Base-by-base conservation (phyloP, 1,140 invertebrate genomes). In the Batillaria attramentaria region DNA sequence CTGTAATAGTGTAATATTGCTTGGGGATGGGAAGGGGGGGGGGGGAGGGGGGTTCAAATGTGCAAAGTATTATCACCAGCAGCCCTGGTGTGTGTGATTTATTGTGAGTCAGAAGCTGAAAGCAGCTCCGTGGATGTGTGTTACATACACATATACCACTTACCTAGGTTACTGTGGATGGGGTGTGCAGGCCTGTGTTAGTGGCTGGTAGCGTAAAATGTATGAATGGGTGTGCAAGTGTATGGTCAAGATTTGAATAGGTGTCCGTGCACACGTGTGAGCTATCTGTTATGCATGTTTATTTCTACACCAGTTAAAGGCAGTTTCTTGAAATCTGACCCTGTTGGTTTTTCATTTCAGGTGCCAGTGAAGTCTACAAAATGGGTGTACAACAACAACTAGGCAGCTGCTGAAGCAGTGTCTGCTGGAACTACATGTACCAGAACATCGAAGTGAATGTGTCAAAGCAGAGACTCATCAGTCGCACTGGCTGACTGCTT, bases 371-470 rank as follows among this genome's bases (percentile, higher is more conserved):
- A 81, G 43, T 75, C 80, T 18, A 81, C 80, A 2, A 76, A 81
- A 69, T 81, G 80, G 80, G 75, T 78, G 62, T 66, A 81, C 72
- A 78, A 76, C 57, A 60, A 80, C 77, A 70, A 81, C 37, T n/a
- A n/a, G n/a, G n/a, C n/a, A n/a, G n/a, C n/a, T n/a, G n/a, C n/a
- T n/a, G n/a, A n/a, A n/a, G n/a, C n/a, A n/a, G n/a, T n/a, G n/a
- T n/a, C n/a, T n/a, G n/a, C n/a, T n/a, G n/a, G n/a, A n/a, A n/a
- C n/a, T n/a, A n/a, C n/a, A n/a, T n/a, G n/a, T n/a, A n/a, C n/a
- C n/a, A n/a, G n/a, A n/a, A n/a, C n/a, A n/a, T n/a, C n/a, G n/a
- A n/a, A n/a, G n/a, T n/a, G n/a, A n/a, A n/a, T n/a, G n/a, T n/a
- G n/a, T n/a, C n/a, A n/a, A n/a, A n/a, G n/a, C n/a, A n/a, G n/a